Base-by-base conservation (phyloP, 2,888 invertebrate genomes). In the Catonia carolina region DNA sequence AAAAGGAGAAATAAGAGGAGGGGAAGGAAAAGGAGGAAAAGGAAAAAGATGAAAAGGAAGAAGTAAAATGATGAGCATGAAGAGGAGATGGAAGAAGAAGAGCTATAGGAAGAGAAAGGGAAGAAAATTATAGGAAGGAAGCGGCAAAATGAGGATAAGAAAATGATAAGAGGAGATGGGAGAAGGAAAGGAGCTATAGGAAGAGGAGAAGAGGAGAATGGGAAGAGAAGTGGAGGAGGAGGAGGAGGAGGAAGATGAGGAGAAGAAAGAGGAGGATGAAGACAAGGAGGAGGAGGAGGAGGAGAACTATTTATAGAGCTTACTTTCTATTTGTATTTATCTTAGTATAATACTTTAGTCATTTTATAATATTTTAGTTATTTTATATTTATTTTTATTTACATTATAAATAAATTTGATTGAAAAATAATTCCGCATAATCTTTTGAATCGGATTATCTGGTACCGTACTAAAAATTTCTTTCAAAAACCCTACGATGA, bases 151-250 rank as follows among this genome's bases (percentile, higher is more conserved):
- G n/a, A n/a, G 14, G 14, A 51, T 12, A 36, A 23, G 22, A 31
- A 22, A 22, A 18, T 47, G 20, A 48, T 10, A 12, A 31, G 27
- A n/a, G 37, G 18, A 52, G 20, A 14, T 4, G 37, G n/a, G 27
- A n/a, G n/a, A 6, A 49, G 33, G 4, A 14, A 23, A 14, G 3
- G 49, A 23, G 14, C 3, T n/a, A 31, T 33, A 35, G 36, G 10
- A 35, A 51, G 36, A 51, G 14, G 18, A 18, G 17, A 15, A 18
- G 27, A 35, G 45, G 47, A 15, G 17, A 10, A 45, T 7, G 47
- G 45, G 36, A 17, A 54, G 15, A 17, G 27, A 27, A 53, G 42
- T 45, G 35, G 36, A 15, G 22, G 36, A 36, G 7, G 36, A 27
- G 36, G 22, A 20, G 15, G 15, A 31, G 36, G 23, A 10, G 5